Conservation (phyloP, 2,113 vertebrate genomes). For the Hippocampus comes region DNA sequence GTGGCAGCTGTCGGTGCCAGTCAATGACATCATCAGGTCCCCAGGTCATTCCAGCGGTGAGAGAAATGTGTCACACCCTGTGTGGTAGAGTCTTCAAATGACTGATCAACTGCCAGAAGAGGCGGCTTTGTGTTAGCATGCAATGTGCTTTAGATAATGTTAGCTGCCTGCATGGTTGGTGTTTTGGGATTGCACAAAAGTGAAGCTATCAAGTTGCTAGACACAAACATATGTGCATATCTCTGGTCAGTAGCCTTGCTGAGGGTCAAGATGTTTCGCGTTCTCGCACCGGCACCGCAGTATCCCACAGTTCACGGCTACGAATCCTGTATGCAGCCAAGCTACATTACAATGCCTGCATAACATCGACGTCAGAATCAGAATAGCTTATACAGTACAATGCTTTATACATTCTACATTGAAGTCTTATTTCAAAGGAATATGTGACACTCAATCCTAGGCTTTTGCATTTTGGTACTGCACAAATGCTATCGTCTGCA, state of each 20-base stretch:
- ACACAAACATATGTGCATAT: not conserved
- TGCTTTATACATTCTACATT: not conserved
- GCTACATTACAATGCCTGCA: not conserved
- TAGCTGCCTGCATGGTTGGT: not conserved
- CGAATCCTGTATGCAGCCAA: not conserved
- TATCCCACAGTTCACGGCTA: not conserved
- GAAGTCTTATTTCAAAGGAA: not conserved
- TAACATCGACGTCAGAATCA: too few species aligned
- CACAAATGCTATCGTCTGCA: not conserved
- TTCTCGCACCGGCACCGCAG: not conserved
- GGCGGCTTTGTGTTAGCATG: constrained; percentile 15
- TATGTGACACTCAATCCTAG: not conserved
- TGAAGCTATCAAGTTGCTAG: not conserved
- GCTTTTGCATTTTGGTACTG: not conserved
- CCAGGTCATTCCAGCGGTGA: constrained; percentile 1
- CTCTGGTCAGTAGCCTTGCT: constrained; percentile 23
- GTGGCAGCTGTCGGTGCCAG: constrained; percentile 55
- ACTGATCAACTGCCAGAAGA: constrained; percentile 18
- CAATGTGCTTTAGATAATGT: not conserved
- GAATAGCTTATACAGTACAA: too few species aligned
- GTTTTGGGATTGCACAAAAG: not conserved
- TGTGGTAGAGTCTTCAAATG: constrained; percentile 17
- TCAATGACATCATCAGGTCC: constrained; percentile 58
- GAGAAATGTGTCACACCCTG: constrained; percentile 29
- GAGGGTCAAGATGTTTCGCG: constrained; percentile 25